A percentile compares a stretch with the other conserved stretches of the same genome.
phyloP scores from a whole-genome alignment of 2,797 vertebrate species.

The Novumbra hubbsi region DNA sequence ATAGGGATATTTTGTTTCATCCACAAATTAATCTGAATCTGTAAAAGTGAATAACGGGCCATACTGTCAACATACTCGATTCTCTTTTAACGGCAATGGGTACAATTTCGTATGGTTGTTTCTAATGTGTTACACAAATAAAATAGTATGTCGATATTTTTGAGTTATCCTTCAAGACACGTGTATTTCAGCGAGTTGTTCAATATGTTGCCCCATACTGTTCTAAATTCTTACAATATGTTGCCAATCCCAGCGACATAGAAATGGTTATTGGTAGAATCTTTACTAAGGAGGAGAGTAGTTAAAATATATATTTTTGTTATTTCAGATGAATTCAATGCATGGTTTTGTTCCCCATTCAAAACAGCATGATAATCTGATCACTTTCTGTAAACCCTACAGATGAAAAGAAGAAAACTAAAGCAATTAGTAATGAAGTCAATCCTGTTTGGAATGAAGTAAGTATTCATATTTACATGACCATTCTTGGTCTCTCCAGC shows the following conservation, averaged over 20 bases:
- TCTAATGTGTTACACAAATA: slow-evolving; percentile 6
- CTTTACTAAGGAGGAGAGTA: neutral
- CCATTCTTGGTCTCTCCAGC: neutral
- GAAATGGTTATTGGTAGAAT: too few relatives aligned
- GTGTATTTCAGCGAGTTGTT: neutral
- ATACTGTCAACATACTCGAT: neutral
- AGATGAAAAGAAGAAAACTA: slow-evolving; percentile 98
- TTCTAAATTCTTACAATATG: neutral
- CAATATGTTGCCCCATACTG: neutral
- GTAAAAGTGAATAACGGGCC: neutral
- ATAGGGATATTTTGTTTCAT: too few relatives aligned
- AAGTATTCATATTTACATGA: slow-evolving; percentile 40
- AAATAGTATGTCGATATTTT: neutral
- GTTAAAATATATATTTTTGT: neutral
- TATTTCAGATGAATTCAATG: neutral
- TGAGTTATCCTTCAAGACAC: neutral
- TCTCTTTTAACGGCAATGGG: slow-evolving; percentile 24
- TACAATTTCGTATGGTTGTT: slow-evolving; percentile 6
- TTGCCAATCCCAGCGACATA: neutral
- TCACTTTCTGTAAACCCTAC: slow-evolving; percentile 43
- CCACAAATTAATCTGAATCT: too few relatives aligned
- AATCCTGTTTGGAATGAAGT: slow-evolving; percentile 98
- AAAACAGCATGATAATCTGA: neutral
- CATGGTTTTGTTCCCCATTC: too few relatives aligned
- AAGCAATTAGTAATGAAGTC: slow-evolving; percentile 85